Conservation (phyloP, 2,797 vertebrate genomes). For the Meda fulgida region DNA sequence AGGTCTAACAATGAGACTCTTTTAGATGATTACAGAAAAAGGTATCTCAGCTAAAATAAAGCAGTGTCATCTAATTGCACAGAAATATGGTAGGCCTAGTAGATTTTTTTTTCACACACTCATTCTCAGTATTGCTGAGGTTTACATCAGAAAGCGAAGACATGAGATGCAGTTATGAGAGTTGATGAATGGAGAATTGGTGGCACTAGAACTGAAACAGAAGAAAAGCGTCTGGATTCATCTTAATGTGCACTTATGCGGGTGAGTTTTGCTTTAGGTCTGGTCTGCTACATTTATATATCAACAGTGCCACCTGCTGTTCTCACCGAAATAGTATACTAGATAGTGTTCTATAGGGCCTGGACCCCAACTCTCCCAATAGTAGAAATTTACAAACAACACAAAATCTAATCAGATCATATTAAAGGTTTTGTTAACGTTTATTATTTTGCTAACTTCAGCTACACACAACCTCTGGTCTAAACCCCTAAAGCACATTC, state of each 20-base stretch:
- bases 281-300: not conserved
- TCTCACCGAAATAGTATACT: not conserved
- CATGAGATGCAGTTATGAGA: not conserved
- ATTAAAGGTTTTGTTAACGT: not conserved
- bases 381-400: not conserved
- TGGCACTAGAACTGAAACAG: not conserved
- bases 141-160: conserved; percentile 27
- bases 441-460: not conserved
- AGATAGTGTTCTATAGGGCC: not conserved
- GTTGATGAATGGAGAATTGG: conserved; percentile 1
- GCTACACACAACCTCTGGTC: not conserved
- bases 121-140: conserved; percentile 25
- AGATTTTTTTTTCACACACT: not conserved
- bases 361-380: not conserved
- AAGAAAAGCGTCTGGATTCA: not conserved
- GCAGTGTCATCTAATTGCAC: not conserved
- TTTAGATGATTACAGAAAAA: conserved; percentile 21
- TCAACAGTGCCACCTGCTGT: conserved; percentile 48
- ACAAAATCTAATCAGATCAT: not conserved
- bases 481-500: not conserved
- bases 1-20: conserved; percentile 12
- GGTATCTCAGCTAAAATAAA: conserved; percentile 12
- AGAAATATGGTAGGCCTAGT: not conserved
- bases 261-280: not conserved
- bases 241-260: not conserved